Evolutionary conservation across 2,888 invertebrate genomes (phyloP), one percentile per base, ranked within the genome.

Genomic region (Pristionchus maxplancki): DNA sequence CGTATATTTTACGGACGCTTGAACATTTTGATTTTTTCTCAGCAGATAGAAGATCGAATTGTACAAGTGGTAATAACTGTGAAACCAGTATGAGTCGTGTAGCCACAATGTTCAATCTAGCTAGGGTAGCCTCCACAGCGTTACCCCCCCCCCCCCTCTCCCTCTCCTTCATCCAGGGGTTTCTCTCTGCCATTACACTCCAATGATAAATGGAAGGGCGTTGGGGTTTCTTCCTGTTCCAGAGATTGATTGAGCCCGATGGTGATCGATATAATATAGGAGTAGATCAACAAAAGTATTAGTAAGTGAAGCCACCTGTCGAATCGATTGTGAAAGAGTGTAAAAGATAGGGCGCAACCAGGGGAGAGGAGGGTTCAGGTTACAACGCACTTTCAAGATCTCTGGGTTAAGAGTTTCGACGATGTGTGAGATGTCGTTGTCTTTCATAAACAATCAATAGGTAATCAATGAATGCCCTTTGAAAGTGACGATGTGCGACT

Each of bases 371-470:
- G 48, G 44, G 28, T 40, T 81, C 81, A 44, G 81, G 48, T 50
- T 48, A 17, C 81, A 48, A 3, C 44, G 50, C 48, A 44, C 50
- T 28, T 81, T 81, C 48, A 44, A 48, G n/a, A 24, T 44, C 17
- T 44, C 24, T 81, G 50, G 13, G 24, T 11, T 40, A 44, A 20
- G 28, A 28, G 28, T 13, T 48, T 44, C n/a, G 50, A 20, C 20
- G 11, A 50, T 50, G 50, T 9, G 44, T 48, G 8, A 37, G n/a
- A n/a, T n/a, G n/a, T 48, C 11, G 50, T 11, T 50, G 15, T 20
- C 50, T 50, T 50, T 50, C 20, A 20, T 20, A 50, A 50, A 50
- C 28, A 48, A 67, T 81, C 89, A 50, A 28, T 53, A 44, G 89
- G 20, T n/a, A 62, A 11, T n/a, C n/a, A n/a, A n/a, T n/a, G n/a